phyloP scores from a whole-genome alignment of 2,888 invertebrate species.

The Aphrophora alni region DNA sequence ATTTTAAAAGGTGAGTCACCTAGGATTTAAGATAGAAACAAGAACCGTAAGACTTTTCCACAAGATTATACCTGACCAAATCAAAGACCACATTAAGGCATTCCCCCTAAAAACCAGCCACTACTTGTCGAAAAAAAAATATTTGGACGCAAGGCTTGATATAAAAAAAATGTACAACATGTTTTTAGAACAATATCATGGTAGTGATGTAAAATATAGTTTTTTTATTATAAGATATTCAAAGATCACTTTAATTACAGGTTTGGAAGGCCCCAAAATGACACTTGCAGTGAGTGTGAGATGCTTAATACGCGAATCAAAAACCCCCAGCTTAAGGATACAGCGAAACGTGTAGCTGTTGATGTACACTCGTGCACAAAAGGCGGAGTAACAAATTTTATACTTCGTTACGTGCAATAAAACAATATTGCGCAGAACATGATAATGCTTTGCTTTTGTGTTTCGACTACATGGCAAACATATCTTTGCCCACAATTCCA shows the following conservation, averaged over 20 bases:
- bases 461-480: conserved; percentile 40
- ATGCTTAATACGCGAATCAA: conserved; percentile 45
- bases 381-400: conserved; percentile 49
- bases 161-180: too few relatives aligned
- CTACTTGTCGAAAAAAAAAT: too few relatives aligned
- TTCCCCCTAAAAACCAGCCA: too few relatives aligned
- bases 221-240: conserved; percentile 44
- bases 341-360: conserved; percentile 44
- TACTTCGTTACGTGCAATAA: too few relatives aligned
- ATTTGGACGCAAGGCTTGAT: too few relatives aligned
- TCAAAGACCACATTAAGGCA: too few relatives aligned
- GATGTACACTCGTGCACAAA: conserved; percentile 46
- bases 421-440: conserved; percentile 27
- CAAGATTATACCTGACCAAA: too few relatives aligned
- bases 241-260: conserved; percentile 39
- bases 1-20: too few relatives aligned
- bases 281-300: conserved; percentile 46
- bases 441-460: conserved; percentile 39
- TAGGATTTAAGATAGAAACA: too few relatives aligned
- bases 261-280: conserved; percentile 39
- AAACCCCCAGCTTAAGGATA: conserved; percentile 37
- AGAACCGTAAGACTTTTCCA: too few relatives aligned
- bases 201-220: conserved; percentile 37
- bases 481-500: conserved; percentile 38
- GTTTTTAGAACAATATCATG: neutral